Evolutionary conservation across 1,140 invertebrate species (phyloP).

Genomic region (Mya arenaria): DNA sequence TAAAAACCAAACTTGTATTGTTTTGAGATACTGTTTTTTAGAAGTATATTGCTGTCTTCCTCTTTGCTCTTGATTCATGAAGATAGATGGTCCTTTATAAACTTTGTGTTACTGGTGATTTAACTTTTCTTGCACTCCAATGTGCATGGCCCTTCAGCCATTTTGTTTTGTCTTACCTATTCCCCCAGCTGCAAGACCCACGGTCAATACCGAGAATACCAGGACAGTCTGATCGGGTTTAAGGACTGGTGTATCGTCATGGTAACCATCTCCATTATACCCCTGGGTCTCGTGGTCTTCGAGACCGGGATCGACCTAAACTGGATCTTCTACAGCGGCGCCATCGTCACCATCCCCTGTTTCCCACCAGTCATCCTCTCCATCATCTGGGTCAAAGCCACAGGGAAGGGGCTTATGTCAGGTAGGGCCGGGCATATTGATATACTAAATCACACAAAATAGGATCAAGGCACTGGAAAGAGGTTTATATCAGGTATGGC

Average conservation of each 20-base stretch:
- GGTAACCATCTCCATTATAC: constrained; percentile 75
- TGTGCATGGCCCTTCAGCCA: no score
- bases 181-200: constrained; percentile 74
- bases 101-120: no score
- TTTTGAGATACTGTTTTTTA: no score
- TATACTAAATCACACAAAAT: no score
- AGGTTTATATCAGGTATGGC: no score
- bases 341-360: constrained; percentile 76
- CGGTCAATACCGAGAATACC: constrained; percentile 77
- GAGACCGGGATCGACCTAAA: constrained; percentile 76
- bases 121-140: no score
- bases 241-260: constrained; percentile 79
- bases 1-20: no score
- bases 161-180: background rate
- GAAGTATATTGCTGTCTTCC: no score
- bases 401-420: constrained; percentile 72
- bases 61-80: no score
- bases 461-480: no score
- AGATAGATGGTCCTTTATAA: no score
- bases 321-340: constrained; percentile 78
- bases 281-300: constrained; percentile 74
- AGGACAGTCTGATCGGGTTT: constrained; percentile 78
- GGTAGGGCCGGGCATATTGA: no score
- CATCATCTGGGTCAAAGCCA: constrained; percentile 78
- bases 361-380: constrained; percentile 76